Evolutionary conservation across 2,888 invertebrate species (phyloP).

Genomic region (Phania funesta): DNA sequence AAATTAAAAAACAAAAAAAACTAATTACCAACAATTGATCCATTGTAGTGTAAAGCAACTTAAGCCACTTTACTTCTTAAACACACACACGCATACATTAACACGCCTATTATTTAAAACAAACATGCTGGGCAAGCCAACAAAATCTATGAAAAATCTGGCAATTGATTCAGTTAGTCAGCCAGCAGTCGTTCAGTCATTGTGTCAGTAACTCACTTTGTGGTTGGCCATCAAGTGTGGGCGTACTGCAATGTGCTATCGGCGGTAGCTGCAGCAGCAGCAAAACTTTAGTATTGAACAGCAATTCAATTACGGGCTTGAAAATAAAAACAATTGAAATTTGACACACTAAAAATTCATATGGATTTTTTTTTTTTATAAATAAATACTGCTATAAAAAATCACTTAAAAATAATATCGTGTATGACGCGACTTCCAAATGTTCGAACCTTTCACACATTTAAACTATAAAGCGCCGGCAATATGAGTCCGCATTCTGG

Average conservation of each 20-base stretch:
- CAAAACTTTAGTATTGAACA: slow-evolving; percentile 35
- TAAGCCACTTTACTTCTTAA: background rate
- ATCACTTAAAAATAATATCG: slow-evolving; percentile 16
- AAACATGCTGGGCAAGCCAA: background rate
- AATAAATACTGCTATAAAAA: slow-evolving; percentile 26
- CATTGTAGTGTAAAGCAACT: slow-evolving; percentile 23
- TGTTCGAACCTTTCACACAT: slow-evolving; percentile 3
- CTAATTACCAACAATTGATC: background rate
- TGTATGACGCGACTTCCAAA: background rate
- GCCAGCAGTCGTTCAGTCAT: slow-evolving; percentile 7
- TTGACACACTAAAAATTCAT: slow-evolving; percentile 4
- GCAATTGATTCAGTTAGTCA: background rate
- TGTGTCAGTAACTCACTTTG: slow-evolving; percentile 42
- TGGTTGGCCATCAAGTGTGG: slow-evolving; percentile 63
- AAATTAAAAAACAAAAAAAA: background rate
- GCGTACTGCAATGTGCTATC: slow-evolving; percentile 41
- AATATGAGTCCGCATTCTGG: slow-evolving; percentile 35
- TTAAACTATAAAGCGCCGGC: slow-evolving; percentile 11
- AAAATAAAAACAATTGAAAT: slow-evolving; percentile 26
- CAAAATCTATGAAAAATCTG: background rate
- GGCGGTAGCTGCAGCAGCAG: background rate
- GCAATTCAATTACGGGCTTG: slow-evolving; percentile 45
- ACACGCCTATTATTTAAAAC: slow-evolving; percentile 8
- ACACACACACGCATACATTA: background rate
- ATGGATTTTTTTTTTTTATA: background rate